Conservation (phyloP, 1,140 invertebrate species). For the Drosophila simulans region DNA sequence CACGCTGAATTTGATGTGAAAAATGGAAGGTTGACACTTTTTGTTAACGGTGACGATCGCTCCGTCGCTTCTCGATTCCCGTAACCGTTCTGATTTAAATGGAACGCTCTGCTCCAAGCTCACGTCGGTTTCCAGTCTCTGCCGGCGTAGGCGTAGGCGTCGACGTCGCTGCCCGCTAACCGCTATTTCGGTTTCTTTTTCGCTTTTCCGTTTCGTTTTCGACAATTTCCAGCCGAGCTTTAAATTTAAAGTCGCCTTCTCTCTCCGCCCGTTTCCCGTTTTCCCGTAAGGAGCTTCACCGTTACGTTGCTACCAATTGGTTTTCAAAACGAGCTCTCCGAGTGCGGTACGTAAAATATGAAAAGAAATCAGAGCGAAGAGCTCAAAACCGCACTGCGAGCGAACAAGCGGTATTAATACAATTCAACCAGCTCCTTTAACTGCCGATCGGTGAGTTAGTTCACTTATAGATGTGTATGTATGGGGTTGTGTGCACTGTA, state of each 20-base stretch:
- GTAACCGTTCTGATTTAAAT: constrained; percentile 68
- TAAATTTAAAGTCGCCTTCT: background rate
- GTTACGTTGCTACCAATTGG: constrained; percentile 22
- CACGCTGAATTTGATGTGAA: constrained; percentile 49
- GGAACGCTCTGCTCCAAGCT: constrained; percentile 65
- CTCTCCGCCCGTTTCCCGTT: background rate
- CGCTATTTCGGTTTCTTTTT: constrained; percentile 9
- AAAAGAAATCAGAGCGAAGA: constrained; percentile 22
- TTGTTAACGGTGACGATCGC: constrained; percentile 59
- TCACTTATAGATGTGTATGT: background rate
- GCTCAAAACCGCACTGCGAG: constrained; percentile 19
- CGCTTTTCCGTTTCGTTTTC: constrained; percentile 8
- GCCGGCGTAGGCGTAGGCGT: constrained; percentile 29
- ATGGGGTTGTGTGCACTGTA: constrained; percentile 14
- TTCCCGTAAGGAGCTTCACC: constrained; percentile 22
- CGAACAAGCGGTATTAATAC: constrained; percentile 26
- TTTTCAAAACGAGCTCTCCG: constrained; percentile 19
- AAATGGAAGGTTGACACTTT: constrained; percentile 60
- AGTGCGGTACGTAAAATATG: constrained; percentile 3
- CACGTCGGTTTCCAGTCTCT: constrained; percentile 66
- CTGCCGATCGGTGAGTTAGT: constrained; percentile 14
- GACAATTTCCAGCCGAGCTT: constrained; percentile 6
- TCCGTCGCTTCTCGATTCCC: constrained; percentile 43
- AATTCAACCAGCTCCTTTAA: constrained; percentile 56
- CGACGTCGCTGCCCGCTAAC: constrained; percentile 30